Evolutionary conservation across 2,797 vertebrate species (phyloP), one percentile per base, ranked within the genome.

Genomic region (Takifugu ocellatus): DNA sequence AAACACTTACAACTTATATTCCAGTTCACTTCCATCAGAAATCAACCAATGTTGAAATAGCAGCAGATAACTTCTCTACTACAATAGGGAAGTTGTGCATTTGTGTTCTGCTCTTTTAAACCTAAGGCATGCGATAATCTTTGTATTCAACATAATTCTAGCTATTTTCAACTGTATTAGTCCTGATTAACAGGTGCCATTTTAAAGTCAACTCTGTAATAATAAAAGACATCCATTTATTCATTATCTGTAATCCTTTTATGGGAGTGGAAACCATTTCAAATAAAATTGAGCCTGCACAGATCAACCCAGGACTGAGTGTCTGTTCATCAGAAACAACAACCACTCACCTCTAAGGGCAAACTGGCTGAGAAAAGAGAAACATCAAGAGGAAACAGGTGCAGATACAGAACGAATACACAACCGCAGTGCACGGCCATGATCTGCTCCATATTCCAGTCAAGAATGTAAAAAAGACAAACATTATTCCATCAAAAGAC

Each of bases 11-110:
- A 2, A 0, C 0, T 0, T 80, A 0, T 0, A 51, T 0, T 17
- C 29, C 16, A 0, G 0, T 5, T 63, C 44, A 1, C 86, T 88
- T 68, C 84, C 87, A 53, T 89, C 88, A 54, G 87, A 91, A 75
- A 89, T 89, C n/a, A 0, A 56, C 33, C 74, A 82, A 46, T 91
- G 90, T 59, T 88, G 62, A 86, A 74, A 46, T 5, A 46, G 48
- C 31, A 29, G 14, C 29, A 27, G 45, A 33, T 10, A 33, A 33
- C 31, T 49, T 2, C 4, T 5, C 11, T 16, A 39, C 36, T 29
- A 21, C 54, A 49, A 45, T n/a, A 51, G 33, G 5, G 2, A 58
- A 51, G 21, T 15, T 0, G 7, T 14, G 5, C 21, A n/a, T 44
- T 5, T 17, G 14, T 63, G 14, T 61, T 54, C 10, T 59, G 12